Percentiles rank a stretch among this genome's conserved stretches.
These are phyloP conservation scores for Silurus asotus DNA, from an alignment of 2,113 vertebrate species.

Conservation along the genomic window DNA sequence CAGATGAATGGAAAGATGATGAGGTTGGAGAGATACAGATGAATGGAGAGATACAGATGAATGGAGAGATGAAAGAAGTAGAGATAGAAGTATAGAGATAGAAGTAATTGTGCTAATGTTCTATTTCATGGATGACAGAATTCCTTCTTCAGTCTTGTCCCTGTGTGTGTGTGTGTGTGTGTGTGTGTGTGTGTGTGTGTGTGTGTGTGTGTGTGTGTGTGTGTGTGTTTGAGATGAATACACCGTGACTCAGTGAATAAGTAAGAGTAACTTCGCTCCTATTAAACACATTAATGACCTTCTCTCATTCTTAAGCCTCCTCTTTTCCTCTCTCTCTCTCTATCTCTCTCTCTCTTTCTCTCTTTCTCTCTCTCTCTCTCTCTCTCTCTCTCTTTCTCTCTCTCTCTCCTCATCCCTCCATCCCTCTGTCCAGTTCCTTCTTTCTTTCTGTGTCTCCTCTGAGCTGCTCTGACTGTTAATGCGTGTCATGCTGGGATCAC, in stretches of 20 bases:
- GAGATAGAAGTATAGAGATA: background rate
- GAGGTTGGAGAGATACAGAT: too few species aligned
- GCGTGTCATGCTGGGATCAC: slow-evolving; percentile 12
- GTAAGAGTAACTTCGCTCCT: background rate
- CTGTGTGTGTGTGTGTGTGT: slow-evolving; percentile 3
- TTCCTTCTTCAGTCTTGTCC: background rate
- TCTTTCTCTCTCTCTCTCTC: background rate
- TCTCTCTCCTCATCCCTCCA: background rate
- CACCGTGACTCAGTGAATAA: background rate
- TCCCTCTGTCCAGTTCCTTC: background rate
- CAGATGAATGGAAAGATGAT: too few species aligned
- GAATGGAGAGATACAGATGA: too few species aligned
- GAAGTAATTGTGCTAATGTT: slow-evolving; percentile 8
- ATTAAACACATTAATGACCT: slow-evolving; percentile 5
- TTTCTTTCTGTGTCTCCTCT: background rate
- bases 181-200: background rate
- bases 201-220: background rate
- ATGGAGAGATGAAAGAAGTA: too few species aligned
- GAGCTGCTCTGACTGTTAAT: slow-evolving; percentile 1
- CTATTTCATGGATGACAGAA: slow-evolving; percentile 14
- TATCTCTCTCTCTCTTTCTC: too few species aligned
- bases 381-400: background rate
- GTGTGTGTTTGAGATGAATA: background rate
- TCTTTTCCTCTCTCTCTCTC: background rate
- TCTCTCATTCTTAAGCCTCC: background rate